phyloP scores from a whole-genome alignment of 1,140 invertebrate species.

The Batillaria attramentaria region DNA sequence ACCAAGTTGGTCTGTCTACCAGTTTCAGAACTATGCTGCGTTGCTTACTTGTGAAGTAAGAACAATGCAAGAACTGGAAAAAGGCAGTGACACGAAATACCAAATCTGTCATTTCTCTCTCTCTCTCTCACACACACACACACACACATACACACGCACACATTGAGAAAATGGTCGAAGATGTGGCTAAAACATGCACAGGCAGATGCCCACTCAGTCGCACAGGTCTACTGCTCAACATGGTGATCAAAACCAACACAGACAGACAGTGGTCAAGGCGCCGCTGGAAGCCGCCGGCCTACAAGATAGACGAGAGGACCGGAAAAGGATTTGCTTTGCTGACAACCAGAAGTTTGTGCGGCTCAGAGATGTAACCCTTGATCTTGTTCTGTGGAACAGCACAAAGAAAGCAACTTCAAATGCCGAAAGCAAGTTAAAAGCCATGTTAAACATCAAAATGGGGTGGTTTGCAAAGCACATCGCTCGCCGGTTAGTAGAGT shows the following conservation, averaged over 20 bases:
- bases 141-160: neutral
- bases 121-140: neutral
- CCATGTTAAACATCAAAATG: too few relatives aligned
- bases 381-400: conserved; percentile 73
- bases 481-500: too few relatives aligned
- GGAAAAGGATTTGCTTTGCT: conserved; percentile 98
- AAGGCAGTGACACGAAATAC: too few relatives aligned
- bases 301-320: conserved; percentile 64
- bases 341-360: conserved; percentile 96
- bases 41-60: too few relatives aligned
- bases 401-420: too few relatives aligned
- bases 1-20: too few relatives aligned
- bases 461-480: too few relatives aligned
- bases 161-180: too few relatives aligned
- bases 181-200: neutral
- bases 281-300: conserved; percentile 8
- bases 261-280: neutral
- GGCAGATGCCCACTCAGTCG: neutral
- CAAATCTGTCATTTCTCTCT: too few relatives aligned
- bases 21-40: too few relatives aligned
- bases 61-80: too few relatives aligned
- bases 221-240: neutral
- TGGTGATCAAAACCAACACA: neutral
- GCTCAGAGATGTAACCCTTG: conserved; percentile 97
- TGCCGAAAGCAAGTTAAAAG: too few relatives aligned